These are phyloP conservation scores for Lasioglossum marginatum DNA, from an alignment of 2,888 invertebrate species.

Conservation along the genomic window DNA sequence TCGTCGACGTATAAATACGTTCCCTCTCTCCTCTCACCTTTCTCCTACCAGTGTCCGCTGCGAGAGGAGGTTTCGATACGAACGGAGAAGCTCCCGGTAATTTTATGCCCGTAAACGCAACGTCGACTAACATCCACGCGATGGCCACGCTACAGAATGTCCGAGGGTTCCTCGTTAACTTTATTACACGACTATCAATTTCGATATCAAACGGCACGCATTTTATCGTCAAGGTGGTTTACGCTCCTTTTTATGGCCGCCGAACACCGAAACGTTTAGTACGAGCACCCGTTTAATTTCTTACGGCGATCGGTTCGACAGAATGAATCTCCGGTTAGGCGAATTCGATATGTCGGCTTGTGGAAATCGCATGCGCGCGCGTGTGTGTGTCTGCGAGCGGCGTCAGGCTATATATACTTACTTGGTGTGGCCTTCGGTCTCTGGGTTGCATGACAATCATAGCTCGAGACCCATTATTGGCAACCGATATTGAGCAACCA, in stretches of 20 bases:
- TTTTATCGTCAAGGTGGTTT: neutral
- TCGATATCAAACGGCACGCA: neutral
- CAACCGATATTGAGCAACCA: slow-evolving; percentile 43
- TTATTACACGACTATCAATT: slow-evolving; percentile 4
- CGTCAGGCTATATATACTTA: slow-evolving; percentile 59
- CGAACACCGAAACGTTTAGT: slow-evolving; percentile 12
- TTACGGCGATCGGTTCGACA: neutral
- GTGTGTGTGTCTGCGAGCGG: neutral
- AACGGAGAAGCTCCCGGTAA: neutral
- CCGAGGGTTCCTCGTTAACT: neutral
- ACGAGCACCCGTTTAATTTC: neutral
- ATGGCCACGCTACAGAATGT: neutral
- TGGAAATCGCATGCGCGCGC: neutral
- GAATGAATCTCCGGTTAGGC: neutral
- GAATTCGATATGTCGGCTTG: neutral
- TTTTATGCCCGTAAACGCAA: neutral
- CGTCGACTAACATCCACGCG: neutral
- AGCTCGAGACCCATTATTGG: slow-evolving; percentile 55
- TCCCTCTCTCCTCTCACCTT: neutral
- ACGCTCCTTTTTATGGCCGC: neutral
- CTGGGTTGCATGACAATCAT: slow-evolving; percentile 62
- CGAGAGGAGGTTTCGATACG: neutral
- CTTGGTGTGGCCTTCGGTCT: slow-evolving; percentile 64
- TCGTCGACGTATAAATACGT: neutral
- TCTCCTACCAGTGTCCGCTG: neutral